Base-by-base conservation (phyloP, 1,140 invertebrate genomes). In the Pomacea maculata region DNA sequence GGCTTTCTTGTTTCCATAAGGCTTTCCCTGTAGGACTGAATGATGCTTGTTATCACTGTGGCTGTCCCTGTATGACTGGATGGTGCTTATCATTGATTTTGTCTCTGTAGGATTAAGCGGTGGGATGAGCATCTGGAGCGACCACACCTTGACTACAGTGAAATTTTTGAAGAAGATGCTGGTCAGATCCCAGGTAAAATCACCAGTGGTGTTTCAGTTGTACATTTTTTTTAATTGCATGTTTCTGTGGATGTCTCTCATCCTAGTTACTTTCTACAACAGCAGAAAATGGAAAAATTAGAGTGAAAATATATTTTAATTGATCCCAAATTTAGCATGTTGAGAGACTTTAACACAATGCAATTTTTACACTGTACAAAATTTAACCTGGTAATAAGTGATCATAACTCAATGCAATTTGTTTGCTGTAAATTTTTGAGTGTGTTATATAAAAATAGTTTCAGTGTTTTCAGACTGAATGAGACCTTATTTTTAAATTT, bases 141-240 rank as follows among this genome's bases (percentile, higher is more conserved):
- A 89, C 98, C 98, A 0, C 95, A 96, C 34, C 89, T 99, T n/a
- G 97, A 99, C 92, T 99, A 99, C 92, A 99, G 97, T 1, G 98
- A 99, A 90, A 97, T 99, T 91, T 99, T 99, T 91, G 98, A 99
- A 87, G 96, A 98, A 85, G 97, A 99, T 89, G 97, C 98, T 3
- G 98, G 98, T 10, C 96, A 98, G 88, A 90, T 91, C 71, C 90
- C 90, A 82, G 90, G 90, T 88, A 67, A 83, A 83, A 77, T 70
- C 15, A n/a, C 65, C 55, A 25, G 34, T 45, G 6, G 34, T 45
- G 34, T 45, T 25, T 29, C 15, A 45, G 8, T 73, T 72, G 14
- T 63, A 54, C 17, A 29, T 29, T 80, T 7, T 8, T 8, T 63
- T 64, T 3, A 0, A 72, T 10, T 79, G 63, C 19, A 57, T 21